These are phyloP conservation scores for Gonocerus acuteangulatus DNA, from an alignment of 2,888 invertebrate species.

Conservation along the genomic window DNA sequence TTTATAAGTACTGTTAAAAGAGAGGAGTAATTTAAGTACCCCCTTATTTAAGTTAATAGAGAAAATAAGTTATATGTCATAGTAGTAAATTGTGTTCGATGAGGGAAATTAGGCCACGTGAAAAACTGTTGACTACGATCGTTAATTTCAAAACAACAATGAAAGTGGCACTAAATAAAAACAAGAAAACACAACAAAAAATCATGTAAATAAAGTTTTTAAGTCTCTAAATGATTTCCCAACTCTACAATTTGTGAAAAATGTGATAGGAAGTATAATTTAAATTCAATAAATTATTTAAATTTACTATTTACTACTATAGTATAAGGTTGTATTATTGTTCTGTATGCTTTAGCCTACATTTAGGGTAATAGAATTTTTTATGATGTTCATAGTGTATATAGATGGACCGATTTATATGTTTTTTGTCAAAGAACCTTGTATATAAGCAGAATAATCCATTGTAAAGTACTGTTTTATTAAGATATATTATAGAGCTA, in stretches of 20 bases:
- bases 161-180: no score
- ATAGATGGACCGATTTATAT: constrained; percentile 32
- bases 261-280: background rate
- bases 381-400: constrained; percentile 35
- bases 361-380: constrained; percentile 26
- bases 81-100: no score
- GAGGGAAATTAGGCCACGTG: no score
- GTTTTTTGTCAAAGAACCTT: constrained; percentile 29
- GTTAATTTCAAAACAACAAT: no score
- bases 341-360: constrained; percentile 18
- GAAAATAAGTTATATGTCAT: no score
- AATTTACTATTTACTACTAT: background rate
- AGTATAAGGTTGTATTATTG: constrained; percentile 12
- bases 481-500: constrained; percentile 18
- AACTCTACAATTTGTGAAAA: background rate
- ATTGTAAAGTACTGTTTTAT: constrained; percentile 32
- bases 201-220: background rate
- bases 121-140: no score
- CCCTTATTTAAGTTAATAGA: no score
- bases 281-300: constrained; percentile 9
- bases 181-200: no score
- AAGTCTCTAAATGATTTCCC: background rate
- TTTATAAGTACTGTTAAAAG: no score
- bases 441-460: constrained; percentile 24
- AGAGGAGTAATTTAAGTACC: no score